phyloP scores from a whole-genome alignment of 2,113 vertebrate species.

The Eupsittula cactorum region DNA sequence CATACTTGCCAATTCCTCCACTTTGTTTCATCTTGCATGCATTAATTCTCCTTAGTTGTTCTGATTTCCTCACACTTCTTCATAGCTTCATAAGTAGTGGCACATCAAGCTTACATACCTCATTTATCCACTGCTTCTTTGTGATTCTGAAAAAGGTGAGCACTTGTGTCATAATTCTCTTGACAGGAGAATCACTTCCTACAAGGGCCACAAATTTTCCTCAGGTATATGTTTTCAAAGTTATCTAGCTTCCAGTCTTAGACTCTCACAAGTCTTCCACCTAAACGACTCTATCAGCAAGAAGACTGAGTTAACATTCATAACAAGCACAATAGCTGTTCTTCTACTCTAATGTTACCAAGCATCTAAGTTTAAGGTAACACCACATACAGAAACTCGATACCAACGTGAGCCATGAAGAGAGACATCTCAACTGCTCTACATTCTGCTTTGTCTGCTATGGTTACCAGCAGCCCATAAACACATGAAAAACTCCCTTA shows the following conservation, averaged over 20 bases:
- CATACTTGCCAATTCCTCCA: not conserved
- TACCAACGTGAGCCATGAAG: not conserved
- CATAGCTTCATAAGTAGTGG: not conserved
- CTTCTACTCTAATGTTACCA: not conserved
- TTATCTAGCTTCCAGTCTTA: not conserved
- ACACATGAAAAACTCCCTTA: not conserved
- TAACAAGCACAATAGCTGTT: not conserved
- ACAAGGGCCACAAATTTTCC: not conserved
- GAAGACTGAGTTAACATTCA: not conserved
- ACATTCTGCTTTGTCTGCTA: not conserved
- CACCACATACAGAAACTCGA: not conserved
- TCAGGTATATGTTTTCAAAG: not conserved
- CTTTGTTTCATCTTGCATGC: not conserved
- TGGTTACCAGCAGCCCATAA: slow-evolving; percentile 40
- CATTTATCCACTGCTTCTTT: not conserved
- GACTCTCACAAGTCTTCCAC: not conserved
- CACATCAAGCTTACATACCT: not conserved
- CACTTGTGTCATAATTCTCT: not conserved
- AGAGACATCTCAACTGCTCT: not conserved
- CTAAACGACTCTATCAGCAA: not conserved
- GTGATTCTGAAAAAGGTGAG: not conserved
- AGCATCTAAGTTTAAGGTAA: not conserved
- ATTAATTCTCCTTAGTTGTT: not conserved
- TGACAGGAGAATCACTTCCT: not conserved
- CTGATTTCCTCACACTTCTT: not conserved